These are phyloP conservation scores for Cataglyphis hispanica DNA, from an alignment of 1,140 invertebrate species.

Conservation along the genomic window DNA sequence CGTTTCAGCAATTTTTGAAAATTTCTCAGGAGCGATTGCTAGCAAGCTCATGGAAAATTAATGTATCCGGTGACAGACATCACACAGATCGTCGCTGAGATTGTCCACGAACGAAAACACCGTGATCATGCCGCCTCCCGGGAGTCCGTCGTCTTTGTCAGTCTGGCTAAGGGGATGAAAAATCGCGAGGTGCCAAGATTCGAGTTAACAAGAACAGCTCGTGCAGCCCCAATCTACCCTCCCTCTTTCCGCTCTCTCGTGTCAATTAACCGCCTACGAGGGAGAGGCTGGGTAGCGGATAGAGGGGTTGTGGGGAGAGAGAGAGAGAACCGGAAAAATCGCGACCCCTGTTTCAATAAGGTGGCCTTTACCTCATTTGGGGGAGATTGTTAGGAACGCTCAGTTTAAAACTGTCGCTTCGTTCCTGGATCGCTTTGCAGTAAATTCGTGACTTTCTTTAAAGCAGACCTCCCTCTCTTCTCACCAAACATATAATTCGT, in stretches of 20 bases:
- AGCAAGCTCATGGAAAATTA: conserved; percentile 58
- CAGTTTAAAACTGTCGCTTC: conserved; percentile 85
- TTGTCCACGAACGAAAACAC: conserved; percentile 82
- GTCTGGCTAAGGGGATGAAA: conserved; percentile 84
- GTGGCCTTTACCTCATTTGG: conserved; percentile 87
- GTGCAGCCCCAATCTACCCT: conserved; percentile 75
- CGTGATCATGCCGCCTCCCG: conserved; percentile 75
- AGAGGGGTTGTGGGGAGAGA: conserved; percentile 50
- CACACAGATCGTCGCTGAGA: conserved; percentile 77
- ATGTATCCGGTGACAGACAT: conserved; percentile 68
- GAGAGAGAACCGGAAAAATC: conserved; percentile 83
- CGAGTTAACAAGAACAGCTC: conserved; percentile 86
- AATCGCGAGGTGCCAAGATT: conserved; percentile 83
- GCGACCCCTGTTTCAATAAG: conserved; percentile 87
- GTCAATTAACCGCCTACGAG: conserved; percentile 86
- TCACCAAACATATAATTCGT: conserved; percentile 14
- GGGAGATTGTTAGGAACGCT: conserved; percentile 84
- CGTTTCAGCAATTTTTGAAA: neutral
- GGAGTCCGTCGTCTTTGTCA: conserved; percentile 76
- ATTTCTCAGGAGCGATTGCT: neutral
- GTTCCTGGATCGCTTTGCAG: conserved; percentile 82
- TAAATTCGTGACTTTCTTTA: conserved; percentile 81
- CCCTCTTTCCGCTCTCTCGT: conserved; percentile 80
- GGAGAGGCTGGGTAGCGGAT: conserved; percentile 45
- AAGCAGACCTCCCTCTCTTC: conserved; percentile 19